A percentile compares a stretch with the other conserved stretches of the same genome.
Conservation (phyloP, 2,888 invertebrate genomes). For the Amphipoea lucens region DNA sequence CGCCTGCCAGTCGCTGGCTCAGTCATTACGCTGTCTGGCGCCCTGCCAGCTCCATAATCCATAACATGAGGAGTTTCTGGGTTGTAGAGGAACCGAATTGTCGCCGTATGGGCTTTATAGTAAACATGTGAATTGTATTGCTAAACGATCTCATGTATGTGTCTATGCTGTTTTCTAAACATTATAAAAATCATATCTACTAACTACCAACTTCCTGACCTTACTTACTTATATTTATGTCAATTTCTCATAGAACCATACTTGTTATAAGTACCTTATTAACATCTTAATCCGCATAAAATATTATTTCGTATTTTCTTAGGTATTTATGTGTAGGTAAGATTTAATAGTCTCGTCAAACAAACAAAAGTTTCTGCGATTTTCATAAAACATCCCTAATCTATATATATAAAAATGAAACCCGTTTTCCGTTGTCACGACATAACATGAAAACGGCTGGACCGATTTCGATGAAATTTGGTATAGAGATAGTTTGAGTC, state of each 20-base stretch:
- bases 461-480: no score
- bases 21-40: conserved; percentile 28
- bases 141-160: conserved; percentile 16
- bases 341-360: neutral
- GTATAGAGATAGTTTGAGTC: no score
- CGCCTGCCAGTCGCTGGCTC: conserved; percentile 41
- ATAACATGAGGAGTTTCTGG: conserved; percentile 31
- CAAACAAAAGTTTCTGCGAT: neutral
- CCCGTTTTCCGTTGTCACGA: no score
- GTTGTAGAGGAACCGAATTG: conserved; percentile 16
- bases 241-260: neutral
- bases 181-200: neutral
- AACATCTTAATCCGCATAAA: neutral
- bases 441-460: no score
- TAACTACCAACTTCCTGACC: neutral
- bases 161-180: neutral
- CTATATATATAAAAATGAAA: no score
- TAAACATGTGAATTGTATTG: neutral
- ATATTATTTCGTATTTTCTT: neutral
- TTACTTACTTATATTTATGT: neutral
- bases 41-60: conserved; percentile 39
- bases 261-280: neutral
- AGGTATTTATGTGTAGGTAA: neutral
- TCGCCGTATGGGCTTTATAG: conserved; percentile 6
- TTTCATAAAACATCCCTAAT: neutral